Evolutionary conservation across 1,140 invertebrate species (phyloP).

Genomic region (Listronotus oregonensis): DNA sequence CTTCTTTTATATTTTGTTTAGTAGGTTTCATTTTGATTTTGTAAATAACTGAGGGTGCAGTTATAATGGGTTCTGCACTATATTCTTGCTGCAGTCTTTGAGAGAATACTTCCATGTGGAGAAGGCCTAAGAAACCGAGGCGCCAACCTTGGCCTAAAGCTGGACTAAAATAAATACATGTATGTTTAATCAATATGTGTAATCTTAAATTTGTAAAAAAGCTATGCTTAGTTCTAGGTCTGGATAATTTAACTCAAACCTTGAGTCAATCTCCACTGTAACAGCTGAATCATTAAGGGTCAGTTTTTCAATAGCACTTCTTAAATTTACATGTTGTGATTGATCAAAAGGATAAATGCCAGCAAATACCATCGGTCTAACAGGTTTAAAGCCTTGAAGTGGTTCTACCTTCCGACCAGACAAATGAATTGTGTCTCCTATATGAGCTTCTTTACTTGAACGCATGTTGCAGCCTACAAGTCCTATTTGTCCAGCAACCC

Average conservation of each 20-base stretch:
- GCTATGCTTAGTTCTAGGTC: not conserved
- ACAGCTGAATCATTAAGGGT: conserved; percentile 95
- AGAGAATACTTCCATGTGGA: conserved; percentile 96
- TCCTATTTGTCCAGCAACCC: conserved; percentile 81
- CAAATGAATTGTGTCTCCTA: conserved; percentile 85
- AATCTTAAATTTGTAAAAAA: too few species aligned
- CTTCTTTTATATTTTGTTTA: conserved; percentile 69
- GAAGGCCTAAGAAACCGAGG: conserved; percentile 89
- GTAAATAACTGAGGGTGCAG: conserved; percentile 93
- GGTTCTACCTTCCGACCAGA: conserved; percentile 61
- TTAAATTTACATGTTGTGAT: conserved; percentile 74
- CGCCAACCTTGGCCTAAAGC: conserved; percentile 94
- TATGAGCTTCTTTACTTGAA: conserved; percentile 74
- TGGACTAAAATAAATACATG: conserved; percentile 66
- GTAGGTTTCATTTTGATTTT: conserved; percentile 73
- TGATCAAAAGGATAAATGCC: conserved; percentile 93
- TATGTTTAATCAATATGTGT: too few species aligned
- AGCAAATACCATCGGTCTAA: conserved; percentile 92
- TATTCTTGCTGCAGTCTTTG: conserved; percentile 94
- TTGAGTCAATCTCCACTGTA: conserved; percentile 75
- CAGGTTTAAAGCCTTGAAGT: conserved; percentile 69
- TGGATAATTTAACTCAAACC: conserved; percentile 60
- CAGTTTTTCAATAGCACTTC: conserved; percentile 87
- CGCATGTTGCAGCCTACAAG: conserved; percentile 83
- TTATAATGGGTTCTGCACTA: conserved; percentile 85